Evolutionary conservation across 2,113 vertebrate species (phyloP).

Genomic region (Plecotus auritus): DNA sequence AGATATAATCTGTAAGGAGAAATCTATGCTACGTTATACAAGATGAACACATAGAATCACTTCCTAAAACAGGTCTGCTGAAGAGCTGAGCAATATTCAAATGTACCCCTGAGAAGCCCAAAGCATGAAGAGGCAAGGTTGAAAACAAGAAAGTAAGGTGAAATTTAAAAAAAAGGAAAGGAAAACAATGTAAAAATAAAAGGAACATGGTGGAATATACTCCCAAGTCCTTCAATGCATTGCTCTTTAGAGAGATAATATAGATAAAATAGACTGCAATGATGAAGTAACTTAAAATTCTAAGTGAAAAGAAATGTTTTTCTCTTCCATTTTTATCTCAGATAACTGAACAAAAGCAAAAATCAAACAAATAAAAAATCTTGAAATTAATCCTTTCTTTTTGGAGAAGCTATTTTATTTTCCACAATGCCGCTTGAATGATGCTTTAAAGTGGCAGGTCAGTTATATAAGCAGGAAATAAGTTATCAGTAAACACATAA

Average conservation of each 20-base stretch:
- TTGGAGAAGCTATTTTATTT: not conserved
- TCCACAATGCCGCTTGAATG: constrained; percentile 9
- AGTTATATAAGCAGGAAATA: constrained; percentile 47
- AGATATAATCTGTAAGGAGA: not conserved
- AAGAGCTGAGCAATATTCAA: not conserved
- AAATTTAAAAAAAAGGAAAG: not conserved
- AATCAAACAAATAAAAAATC: not conserved
- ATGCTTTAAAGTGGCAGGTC: not conserved
- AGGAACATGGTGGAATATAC: not conserved
- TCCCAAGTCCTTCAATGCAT: not conserved
- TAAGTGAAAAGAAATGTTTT: not conserved
- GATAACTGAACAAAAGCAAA: not conserved
- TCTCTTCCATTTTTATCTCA: not conserved
- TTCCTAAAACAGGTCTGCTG: not conserved
- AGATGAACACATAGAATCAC: not conserved
- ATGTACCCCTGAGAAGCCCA: not conserved
- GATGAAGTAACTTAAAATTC: not conserved
- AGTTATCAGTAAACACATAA: constrained; percentile 17
- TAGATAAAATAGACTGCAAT: not conserved
- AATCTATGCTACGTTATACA: not conserved
- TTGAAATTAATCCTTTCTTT: constrained; percentile 5
- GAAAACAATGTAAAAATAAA: not conserved
- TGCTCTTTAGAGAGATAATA: not conserved
- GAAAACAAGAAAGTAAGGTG: not conserved
- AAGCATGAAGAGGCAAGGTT: not conserved